Percentiles rank a stretch among this genome's conserved stretches.
Conservation (phyloP, 2,113 vertebrate genomes). For the Gallinago jamesoni region DNA sequence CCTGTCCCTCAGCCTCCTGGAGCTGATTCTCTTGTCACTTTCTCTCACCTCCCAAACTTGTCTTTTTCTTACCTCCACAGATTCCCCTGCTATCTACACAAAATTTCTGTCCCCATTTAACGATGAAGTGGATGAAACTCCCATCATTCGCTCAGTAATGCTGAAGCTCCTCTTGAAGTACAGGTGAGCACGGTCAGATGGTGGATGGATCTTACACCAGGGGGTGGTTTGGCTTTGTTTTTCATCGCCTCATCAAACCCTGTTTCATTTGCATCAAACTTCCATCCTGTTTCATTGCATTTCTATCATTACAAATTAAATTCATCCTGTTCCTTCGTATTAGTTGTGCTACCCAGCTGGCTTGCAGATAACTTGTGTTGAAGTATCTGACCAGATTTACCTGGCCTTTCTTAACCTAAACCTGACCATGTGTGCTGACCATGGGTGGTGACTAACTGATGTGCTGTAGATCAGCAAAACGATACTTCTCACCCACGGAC, state of each 20-base stretch:
- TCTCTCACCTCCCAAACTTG: background rate
- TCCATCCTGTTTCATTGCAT: rapidly evolving
- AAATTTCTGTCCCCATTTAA: slow-evolving; percentile 90
- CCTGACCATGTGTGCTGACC: background rate
- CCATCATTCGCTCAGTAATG: slow-evolving; percentile 89
- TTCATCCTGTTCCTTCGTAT: background rate
- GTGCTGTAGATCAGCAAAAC: background rate
- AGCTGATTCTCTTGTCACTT: background rate
- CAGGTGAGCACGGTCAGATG: slow-evolving; percentile 75
- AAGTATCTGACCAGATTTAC: background rate
- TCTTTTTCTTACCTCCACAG: slow-evolving; percentile 32
- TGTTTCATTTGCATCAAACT: background rate
- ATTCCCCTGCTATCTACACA: slow-evolving; percentile 67
- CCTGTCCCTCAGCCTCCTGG: rapidly evolving
- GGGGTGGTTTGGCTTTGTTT: background rate
- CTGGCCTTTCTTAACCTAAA: background rate
- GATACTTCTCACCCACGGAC: background rate
- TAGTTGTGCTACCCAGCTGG: background rate
- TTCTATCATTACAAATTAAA: background rate
- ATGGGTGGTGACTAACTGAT: background rate
- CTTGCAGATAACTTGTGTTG: background rate
- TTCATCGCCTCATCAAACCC: background rate
- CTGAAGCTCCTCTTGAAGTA: slow-evolving; percentile 94
- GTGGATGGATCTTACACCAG: no score
- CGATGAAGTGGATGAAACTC: slow-evolving; percentile 89